A percentile compares a stretch with the other conserved stretches of the same genome.
Evolutionary conservation across 2,888 invertebrate genomes (phyloP).

Genomic region (Cenopis cana): DNA sequence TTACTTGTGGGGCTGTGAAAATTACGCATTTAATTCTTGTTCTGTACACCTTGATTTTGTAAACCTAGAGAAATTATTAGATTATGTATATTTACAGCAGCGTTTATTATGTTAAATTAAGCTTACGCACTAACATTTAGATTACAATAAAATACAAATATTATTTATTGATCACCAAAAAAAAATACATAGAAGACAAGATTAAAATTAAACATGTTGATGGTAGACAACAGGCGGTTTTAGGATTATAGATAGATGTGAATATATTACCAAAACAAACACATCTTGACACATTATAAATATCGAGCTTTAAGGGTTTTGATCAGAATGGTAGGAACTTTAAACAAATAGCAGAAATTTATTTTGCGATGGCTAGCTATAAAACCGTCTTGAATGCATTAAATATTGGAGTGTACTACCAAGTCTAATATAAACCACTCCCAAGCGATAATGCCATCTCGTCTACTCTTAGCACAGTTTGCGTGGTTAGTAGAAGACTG

Average conservation of each 20-base stretch:
- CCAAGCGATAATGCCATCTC: constrained; percentile 4
- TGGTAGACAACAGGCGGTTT: no score
- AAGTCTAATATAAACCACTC: constrained; percentile 2
- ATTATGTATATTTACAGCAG: constrained; percentile 13
- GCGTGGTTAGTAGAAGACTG: constrained; percentile 1
- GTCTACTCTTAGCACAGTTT: constrained; percentile 21
- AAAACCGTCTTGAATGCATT: constrained; percentile 62
- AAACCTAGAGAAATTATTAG: neutral
- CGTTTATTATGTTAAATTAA: no score
- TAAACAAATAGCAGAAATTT: constrained; percentile 41
- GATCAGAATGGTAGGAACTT: constrained; percentile 22
- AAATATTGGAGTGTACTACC: constrained; percentile 56
- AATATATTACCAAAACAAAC: constrained; percentile 20
- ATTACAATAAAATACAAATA: no score
- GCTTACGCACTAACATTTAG: no score
- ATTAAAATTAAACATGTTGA: no score
- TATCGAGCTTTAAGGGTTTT: constrained; percentile 17
- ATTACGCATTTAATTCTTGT: neutral
- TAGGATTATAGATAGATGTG: constrained; percentile 1
- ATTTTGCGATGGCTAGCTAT: constrained; percentile 49
- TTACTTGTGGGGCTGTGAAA: neutral
- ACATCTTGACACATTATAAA: constrained; percentile 18
- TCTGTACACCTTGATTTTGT: neutral
- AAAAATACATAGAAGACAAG: no score
- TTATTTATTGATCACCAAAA: no score